Evolutionary conservation across 1,140 invertebrate species (phyloP).

Genomic region (Cylas formicarius): DNA sequence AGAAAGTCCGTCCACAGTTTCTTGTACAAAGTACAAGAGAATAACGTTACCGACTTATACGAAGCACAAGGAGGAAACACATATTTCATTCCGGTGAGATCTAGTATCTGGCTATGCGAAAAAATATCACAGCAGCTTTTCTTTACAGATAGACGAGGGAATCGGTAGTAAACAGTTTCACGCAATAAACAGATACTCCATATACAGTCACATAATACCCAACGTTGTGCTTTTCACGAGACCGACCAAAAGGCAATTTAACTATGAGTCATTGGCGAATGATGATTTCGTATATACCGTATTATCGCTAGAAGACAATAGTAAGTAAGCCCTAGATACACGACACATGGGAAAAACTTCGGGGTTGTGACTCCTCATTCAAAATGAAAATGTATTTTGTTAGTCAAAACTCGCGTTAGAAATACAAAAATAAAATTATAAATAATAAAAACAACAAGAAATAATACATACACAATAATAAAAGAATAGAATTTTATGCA

Average conservation of each 20-base stretch:
- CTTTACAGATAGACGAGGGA: conserved; percentile 57
- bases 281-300: conserved; percentile 72
- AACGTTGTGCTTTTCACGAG: conserved; percentile 76
- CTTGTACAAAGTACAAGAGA: conserved; percentile 15
- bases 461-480: no score
- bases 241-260: conserved; percentile 56
- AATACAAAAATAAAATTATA: no score
- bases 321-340: conserved; percentile 62
- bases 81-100: conserved; percentile 66
- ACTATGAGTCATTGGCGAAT: conserved; percentile 69
- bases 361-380: conserved; percentile 2
- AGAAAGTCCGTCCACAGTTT: conserved; percentile 8
- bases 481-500: no score
- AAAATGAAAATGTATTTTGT: background rate
- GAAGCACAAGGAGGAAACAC: conserved; percentile 65
- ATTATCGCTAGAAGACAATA: conserved; percentile 44
- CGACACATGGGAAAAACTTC: background rate
- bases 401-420: background rate
- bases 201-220: conserved; percentile 79
- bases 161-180: conserved; percentile 42
- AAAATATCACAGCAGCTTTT: conserved; percentile 1
- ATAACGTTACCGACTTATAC: conserved; percentile 15
- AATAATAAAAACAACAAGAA: no score
- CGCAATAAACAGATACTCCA: conserved; percentile 69
- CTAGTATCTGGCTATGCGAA: background rate